phyloP scores from a whole-genome alignment of 2,888 invertebrate genomes.

The Cryptosula pallasiana region DNA sequence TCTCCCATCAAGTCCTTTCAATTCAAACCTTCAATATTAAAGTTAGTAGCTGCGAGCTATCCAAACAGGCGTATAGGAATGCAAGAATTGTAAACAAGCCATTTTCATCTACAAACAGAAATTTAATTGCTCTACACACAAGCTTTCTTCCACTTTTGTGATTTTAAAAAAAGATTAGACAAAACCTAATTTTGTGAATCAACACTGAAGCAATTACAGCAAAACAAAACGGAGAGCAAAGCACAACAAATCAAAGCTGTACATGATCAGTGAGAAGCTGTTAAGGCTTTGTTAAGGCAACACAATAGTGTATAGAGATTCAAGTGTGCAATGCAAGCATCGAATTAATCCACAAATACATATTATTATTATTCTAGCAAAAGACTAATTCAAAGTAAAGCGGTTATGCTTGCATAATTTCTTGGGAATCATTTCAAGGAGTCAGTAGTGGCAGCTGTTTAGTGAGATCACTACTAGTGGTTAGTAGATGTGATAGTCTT shows the following conservation, averaged over 20 bases:
- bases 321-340: neutral
- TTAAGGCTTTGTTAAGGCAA: neutral
- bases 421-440: too few relatives aligned
- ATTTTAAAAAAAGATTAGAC: slow-evolving; percentile 2
- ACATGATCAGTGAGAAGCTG: slow-evolving; percentile 10
- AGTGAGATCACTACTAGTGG: too few relatives aligned
- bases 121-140: neutral
- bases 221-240: too few relatives aligned
- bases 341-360: slow-evolving; percentile 16
- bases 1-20: too few relatives aligned
- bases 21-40: too few relatives aligned
- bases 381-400: neutral
- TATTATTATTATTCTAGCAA: neutral
- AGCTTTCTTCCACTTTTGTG: neutral
- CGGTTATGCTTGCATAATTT: too few relatives aligned
- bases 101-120: neutral
- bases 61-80: too few relatives aligned
- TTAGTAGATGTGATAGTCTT: too few relatives aligned
- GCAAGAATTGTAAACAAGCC: neutral
- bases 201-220: neutral
- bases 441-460: too few relatives aligned
- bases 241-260: neutral
- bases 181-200: neutral
- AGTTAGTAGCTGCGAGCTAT: too few relatives aligned
- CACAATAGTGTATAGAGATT: neutral